Evolutionary conservation across 2,888 invertebrate species (phyloP), one percentile per base, ranked within the genome.

Genomic region (Malachius bipustulatus): DNA sequence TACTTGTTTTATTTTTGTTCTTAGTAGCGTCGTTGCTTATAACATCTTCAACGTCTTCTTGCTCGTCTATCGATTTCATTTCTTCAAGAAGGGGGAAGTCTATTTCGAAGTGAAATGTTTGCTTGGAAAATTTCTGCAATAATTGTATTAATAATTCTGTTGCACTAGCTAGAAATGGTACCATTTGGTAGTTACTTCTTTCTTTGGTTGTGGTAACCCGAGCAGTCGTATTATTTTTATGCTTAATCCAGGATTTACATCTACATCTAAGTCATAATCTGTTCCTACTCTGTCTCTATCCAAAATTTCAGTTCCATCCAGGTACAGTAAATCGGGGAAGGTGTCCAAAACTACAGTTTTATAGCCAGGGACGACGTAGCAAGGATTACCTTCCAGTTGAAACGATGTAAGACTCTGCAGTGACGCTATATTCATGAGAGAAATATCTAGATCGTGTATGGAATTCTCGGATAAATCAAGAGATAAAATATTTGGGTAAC

Each of bases 381-480:
- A 74, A 3, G 73, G 73, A 52, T 74, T 75, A 30, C 74, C 74
- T 38, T 66, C 60, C 16, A 75, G 61, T 32, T 58, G 53, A 11
- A 75, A 52, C 8, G 65, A 59, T n/a, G 45, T 50, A 4, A 74
- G 56, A 36, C 52, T 55, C 10, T 60, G 58, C 26, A 74, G 47
- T 3, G 29, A 35, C 3, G 46, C 46, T 19, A 72, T 37, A 8
- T 54, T 52, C 39, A 57, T 49, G 43, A 72, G 51, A 60, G 66
- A 51, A 4, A 49, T 46, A n/a, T 60, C 50, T 19, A 73, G 49
- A 44, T 63, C 46, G 56, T 55, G 68, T 68, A 74, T 68, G 66
- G 72, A 70, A 60, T 73, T 73, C 44, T 72, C 66, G 8, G 69
- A 63, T 40, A 74, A 50, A 61, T 73, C 73, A 35, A 73, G 48